These are phyloP conservation scores for Acholoe squamosa DNA, from an alignment of 2,888 invertebrate species.

Conservation along the genomic window DNA sequence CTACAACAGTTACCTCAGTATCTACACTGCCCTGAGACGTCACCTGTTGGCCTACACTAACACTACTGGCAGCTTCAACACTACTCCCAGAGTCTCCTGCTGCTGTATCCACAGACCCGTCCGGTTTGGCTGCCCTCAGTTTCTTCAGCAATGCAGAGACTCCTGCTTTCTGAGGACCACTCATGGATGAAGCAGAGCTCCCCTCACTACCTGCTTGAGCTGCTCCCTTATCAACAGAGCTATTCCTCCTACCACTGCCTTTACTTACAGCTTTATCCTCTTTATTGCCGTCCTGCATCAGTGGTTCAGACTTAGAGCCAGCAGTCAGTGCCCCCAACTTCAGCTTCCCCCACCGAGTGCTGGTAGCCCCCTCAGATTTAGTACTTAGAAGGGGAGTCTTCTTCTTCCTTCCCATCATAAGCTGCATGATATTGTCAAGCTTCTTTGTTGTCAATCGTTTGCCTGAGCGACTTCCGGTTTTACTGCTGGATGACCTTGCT, in stretches of 20 bases:
- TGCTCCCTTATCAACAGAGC: not conserved
- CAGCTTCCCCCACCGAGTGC: conserved; percentile 34
- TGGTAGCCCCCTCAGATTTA: not conserved
- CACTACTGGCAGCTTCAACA: not conserved
- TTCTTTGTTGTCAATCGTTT: not conserved
- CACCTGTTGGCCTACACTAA: not conserved
- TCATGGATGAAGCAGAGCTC: not conserved
- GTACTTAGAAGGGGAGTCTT: not conserved
- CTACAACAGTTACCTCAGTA: not conserved
- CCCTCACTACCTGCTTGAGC: not conserved
- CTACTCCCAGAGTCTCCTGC: not conserved
- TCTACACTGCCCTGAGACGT: not conserved
- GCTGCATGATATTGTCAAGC: conserved; percentile 39
- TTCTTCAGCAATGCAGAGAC: not conserved
- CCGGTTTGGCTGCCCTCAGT: not conserved
- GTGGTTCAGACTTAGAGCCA: conserved; percentile 3
- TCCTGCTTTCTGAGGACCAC: not conserved
- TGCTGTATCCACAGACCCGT: not conserved
- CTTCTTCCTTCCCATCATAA: conserved; percentile 36
- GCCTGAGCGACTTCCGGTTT: not conserved
- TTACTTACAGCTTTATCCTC: not conserved
- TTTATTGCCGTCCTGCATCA: not conserved
- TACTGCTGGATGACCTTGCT: not conserved
- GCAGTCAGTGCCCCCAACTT: not conserved
- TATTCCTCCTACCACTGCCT: not conserved